Evolutionary conservation across 2,113 vertebrate genomes (phyloP), one percentile per base, ranked within the genome.

Genomic region (Ctenodactylus gundi): DNA sequence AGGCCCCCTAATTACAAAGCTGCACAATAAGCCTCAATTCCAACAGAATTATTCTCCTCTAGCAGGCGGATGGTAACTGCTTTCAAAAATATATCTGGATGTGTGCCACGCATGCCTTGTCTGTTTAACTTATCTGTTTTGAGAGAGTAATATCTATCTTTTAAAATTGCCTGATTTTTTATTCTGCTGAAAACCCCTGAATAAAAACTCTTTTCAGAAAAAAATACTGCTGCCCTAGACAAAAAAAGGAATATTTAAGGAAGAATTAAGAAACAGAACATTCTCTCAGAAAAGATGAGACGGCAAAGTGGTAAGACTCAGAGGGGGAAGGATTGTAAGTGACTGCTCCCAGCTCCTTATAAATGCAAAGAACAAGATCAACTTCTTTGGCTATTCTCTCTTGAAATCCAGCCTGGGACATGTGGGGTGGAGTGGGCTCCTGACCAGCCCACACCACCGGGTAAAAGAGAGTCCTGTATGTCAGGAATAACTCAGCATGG

Each of bases 141-240:
- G 88, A 85, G 64, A 65, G 97, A 91, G 89, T 68, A 89, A 87
- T 90, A 92, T 88, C 96, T 96, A 91, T 85, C 27, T 94, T 97
- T 95, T 95, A 18, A 90, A 92, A 95, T 95, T 92, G 85, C 67
- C 87, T 94, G 55, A 77, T 92, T 88, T 88, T 94, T 95, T 93
- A 96, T 93, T 96, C 96, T 86, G 62, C 94, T 88, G 64, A 51
- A 67, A 95, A 90, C 93, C 85, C 90, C 72, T 31, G 55, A 95
- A 94, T 77, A 93, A 93, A 96, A 82, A 93, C 88, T 95, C 94
- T 94, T 88, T 87, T 91, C 86, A 95, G 94, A 94, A 82, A 94
- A 82, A 91, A 95, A 95, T 83, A 82, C 76, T 93, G 92, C 90
- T 76, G 67, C 60, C 62, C 62, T 80, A 90, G 53, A 82, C 90